Base-by-base conservation (phyloP, 2,888 invertebrate genomes). In the Hyposoter dolosus region DNA sequence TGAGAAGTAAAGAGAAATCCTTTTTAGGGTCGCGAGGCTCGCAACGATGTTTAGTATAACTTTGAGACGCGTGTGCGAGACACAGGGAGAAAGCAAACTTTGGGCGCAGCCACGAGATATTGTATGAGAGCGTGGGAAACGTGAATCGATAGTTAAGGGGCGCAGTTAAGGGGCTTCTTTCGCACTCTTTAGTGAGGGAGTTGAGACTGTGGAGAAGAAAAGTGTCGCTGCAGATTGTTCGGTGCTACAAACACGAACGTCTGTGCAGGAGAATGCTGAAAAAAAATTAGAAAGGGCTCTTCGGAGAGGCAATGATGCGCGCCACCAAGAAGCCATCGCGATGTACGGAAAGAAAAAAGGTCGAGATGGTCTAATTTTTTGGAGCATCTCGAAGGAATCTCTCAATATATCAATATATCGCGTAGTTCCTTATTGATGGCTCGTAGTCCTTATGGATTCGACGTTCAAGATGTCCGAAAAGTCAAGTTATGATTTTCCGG, bases 361-460 rank as follows among this genome's bases (percentile, higher is more conserved):
- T 19, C 76, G 15, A 83, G 69, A 63, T 77, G 75, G 79, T 82
- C 84, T 90, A 90, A 91, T 60, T 90, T 90, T 86, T 90, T 87
- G 88, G 86, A 76, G 85, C 66, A 85, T 75, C 85, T 72, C 89
- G 84, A 86, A 78, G 86, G n/a, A n/a, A n/a, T n/a, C n/a, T n/a
- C n/a, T n/a, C n/a, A n/a, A n/a, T n/a, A n/a, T 45, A 66, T 80
- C 56, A 63, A 66, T 74, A 50, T 45, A n/a, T n/a, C n/a, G n/a
- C 63, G n/a, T 32, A 63, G 72, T 56, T 53, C 32, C 23, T 50
- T 56, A 72, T 35, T 66, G 66, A 80, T 68, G 60, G 60, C 53
- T 83, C 68, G 50, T 50, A 40, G 56, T 75, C 50, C 56, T 17
- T 23, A 68, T 1, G 81, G 35, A 40, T 7, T 72, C 65, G 66